Evolutionary conservation across 2,113 vertebrate genomes (phyloP), one percentile per base, ranked within the genome.

Genomic region (Bujurquina vittata): DNA sequence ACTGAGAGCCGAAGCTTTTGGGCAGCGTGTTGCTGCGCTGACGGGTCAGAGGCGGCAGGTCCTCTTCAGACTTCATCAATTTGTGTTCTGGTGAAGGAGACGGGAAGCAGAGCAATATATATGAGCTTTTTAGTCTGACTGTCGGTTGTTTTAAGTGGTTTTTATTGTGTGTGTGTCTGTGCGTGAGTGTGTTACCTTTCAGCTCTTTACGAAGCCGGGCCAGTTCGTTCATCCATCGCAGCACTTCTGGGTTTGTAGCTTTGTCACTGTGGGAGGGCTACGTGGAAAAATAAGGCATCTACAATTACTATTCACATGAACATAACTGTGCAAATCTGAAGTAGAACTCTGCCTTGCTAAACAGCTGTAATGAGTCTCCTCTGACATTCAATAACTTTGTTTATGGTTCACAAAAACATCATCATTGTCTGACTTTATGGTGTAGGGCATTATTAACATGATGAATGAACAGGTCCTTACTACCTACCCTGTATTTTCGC

Each of bases 191-290:
- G 35, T 91, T 90, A 99, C 98, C 98, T 98, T 99, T 99, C 14
- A 99, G 96, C 0, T 99, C 97, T 91, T 98, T 99, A 59, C 98
- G 95, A 80, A 98, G 96, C 78, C 96, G 98, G 77, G 98, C 95
- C 83, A 99, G 96, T 83, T 99, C 98, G 33, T 97, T 99, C 61
- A 97, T 96, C 98, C 98, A 99, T 78, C 97, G 96, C 58, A 99
- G 95, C 81, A 99, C 98, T 79, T 99, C 98, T 7, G 98, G 95
- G 87, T 99, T 99, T 85, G 94, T 96, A 14, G 96, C 97, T 95
- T 99, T 99, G 89, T 99, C 98, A 0, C 98, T 95, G 91, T 99
- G 98, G 52, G 98, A 99, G 22, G 98, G 98, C 98, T 99, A 84
- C 0, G 31, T 31, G 62, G 14, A 52, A n/a, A 40, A 67, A 58